A percentile compares a stretch with the other conserved stretches of the same genome.
Conservation (phyloP, 2,113 vertebrate species). For the Microtus richardsoni region DNA sequence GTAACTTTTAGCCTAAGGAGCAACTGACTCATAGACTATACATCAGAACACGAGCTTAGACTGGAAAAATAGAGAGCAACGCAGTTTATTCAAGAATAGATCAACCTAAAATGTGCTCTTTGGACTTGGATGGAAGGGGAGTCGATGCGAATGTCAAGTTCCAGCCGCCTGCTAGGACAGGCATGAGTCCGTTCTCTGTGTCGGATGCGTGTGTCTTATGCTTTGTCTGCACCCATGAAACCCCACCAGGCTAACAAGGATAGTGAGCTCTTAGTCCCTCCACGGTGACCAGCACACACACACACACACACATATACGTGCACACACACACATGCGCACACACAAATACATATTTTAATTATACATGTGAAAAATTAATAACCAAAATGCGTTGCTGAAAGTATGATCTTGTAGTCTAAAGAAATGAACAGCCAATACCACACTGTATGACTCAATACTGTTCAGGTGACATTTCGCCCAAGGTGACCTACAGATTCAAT, state of each 20-base stretch:
- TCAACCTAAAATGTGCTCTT: neutral
- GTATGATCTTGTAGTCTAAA: neutral
- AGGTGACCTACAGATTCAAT: neutral
- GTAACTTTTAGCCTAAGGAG: slow-evolving; percentile 49
- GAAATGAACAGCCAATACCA: neutral
- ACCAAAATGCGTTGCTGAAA: neutral
- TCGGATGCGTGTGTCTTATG: neutral
- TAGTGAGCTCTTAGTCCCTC: neutral
- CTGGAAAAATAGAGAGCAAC: neutral
- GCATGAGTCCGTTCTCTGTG: neutral
- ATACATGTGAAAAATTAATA: neutral
- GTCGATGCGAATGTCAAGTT: neutral
- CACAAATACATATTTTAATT: neutral
- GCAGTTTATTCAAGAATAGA: slow-evolving; percentile 10
- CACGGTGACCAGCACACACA: neutral
- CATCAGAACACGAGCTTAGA: slow-evolving; percentile 2
- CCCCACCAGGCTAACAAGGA: neutral
- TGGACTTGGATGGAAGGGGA: neutral
- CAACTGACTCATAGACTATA: slow-evolving; percentile 34
- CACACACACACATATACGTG: neutral
- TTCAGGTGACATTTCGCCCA: neutral
- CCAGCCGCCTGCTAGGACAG: neutral
- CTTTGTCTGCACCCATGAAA: neutral
- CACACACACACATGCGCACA: no score
- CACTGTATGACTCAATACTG: neutral